Evolutionary conservation across 2,797 vertebrate species (phyloP).

Genomic region (Halcyon chelicuti): DNA sequence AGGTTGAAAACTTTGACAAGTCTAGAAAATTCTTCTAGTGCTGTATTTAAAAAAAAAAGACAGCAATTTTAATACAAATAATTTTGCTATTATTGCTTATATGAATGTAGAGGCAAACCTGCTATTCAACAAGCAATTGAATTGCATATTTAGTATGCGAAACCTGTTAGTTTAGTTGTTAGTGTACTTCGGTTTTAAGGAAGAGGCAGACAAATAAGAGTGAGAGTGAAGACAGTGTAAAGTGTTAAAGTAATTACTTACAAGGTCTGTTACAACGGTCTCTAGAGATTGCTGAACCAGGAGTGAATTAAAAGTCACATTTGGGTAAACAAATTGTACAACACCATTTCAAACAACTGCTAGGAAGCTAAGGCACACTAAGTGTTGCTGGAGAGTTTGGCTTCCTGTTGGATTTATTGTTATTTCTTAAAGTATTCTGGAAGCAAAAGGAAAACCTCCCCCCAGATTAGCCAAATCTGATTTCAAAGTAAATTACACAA

Average conservation of each 20-base stretch:
- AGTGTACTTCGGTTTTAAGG: background rate
- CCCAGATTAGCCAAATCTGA: background rate
- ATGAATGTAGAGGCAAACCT: background rate
- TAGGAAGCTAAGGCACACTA: background rate
- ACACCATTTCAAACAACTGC: background rate
- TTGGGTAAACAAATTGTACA: background rate
- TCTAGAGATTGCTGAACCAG: background rate
- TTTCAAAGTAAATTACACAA: background rate
- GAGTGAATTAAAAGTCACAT: background rate
- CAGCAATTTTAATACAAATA: background rate
- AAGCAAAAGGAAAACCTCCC: background rate
- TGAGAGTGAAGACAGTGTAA: background rate
- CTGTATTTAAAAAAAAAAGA: background rate
- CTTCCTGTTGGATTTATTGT: background rate
- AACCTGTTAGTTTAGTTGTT: background rate
- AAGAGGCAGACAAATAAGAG: background rate
- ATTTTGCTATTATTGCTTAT: background rate
- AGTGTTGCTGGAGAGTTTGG: fast-evolving
- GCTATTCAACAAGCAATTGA: background rate
- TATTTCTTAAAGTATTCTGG: background rate
- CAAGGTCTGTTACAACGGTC: background rate
- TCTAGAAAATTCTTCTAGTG: background rate
- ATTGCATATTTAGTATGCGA: background rate
- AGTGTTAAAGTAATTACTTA: background rate
- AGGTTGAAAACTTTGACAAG: background rate